Evolutionary conservation across 2,797 vertebrate species (phyloP).

Genomic region (Sandelia bainsii): DNA sequence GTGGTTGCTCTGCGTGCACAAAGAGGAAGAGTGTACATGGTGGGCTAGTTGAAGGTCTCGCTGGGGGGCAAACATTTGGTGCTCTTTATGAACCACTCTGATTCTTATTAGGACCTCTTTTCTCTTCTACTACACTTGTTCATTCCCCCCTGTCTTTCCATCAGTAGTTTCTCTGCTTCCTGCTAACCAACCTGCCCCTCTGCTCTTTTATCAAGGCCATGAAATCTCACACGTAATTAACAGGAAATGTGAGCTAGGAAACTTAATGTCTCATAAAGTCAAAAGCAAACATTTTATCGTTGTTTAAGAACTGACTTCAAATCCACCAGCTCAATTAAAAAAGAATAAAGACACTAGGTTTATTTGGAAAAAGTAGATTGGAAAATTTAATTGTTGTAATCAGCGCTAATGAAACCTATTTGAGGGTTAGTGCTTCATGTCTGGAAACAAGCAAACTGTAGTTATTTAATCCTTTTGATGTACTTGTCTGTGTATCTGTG

Average conservation of each 20-base stretch:
- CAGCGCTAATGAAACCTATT: constrained; percentile 76
- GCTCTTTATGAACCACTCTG: constrained; percentile 73
- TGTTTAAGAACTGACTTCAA: constrained; percentile 83
- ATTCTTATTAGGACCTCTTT: constrained; percentile 69
- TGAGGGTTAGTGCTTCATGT: constrained; percentile 75
- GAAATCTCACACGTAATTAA: constrained; percentile 84
- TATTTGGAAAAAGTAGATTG: constrained; percentile 83
- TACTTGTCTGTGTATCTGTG: constrained; percentile 38
- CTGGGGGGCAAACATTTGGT: constrained; percentile 75
- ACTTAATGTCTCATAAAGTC: constrained; percentile 82
- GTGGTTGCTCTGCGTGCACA: constrained; percentile 63
- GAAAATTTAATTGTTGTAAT: constrained; percentile 83
- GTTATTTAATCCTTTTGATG: constrained; percentile 60
- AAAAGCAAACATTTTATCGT: constrained; percentile 82
- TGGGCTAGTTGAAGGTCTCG: constrained; percentile 67
- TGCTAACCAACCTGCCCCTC: constrained; percentile 43
- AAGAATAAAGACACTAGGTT: constrained; percentile 76
- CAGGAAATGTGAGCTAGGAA: constrained; percentile 81
- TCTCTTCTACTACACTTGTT: constrained; percentile 44
- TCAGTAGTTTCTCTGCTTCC: constrained; percentile 60
- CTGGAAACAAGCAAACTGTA: constrained; percentile 37
- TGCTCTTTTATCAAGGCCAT: constrained; percentile 80
- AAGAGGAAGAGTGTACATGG: constrained; percentile 69
- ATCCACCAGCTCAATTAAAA: constrained; percentile 83
- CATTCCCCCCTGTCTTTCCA: constrained; percentile 55